Evolutionary conservation across 2,888 invertebrate species (phyloP), one percentile per base, ranked within the genome.

Genomic region (Dendrolimus pini): DNA sequence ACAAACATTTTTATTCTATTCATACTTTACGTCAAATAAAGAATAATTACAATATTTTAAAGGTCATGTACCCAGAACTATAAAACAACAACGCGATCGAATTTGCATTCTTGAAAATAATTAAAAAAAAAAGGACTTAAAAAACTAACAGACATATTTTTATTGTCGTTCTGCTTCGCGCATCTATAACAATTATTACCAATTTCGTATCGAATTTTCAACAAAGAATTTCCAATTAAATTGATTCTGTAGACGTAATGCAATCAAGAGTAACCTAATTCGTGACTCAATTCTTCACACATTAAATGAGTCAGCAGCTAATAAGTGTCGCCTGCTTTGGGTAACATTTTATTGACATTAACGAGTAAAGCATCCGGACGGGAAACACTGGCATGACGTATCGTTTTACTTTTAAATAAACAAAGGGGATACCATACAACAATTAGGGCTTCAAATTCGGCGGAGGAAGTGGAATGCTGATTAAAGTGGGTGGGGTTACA

Each of bases 281-380:
- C 61, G 55, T 59, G 62, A 65, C 58, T 61, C 60, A 60, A 65
- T 64, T 61, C 60, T 65, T 68, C 61, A 63, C 67, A 62, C 64
- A 65, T 65, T 55, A 59, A 64, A 65, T 87, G 86, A 87, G 72
- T 89, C 87, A 88, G 72, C 74, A 72, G 76, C 80, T 83, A 85
- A 82, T 84, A 82, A 80, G 78, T 76, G 73, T 73, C 75, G 68
- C 65, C 62, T 66, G 76, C 65, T 85, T 88, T 85, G 80, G 85
- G 80, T 72, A 78, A 75, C 77, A 75, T 80, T 64, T 81, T 89
- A 89, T 89, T 88, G 88, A 89, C 87, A 80, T 73, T 83, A 85
- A 89, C 82, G 80, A 84, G 83, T 79, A 80, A 77, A 75, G 80
- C 84, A 85, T 89, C 89, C 88, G 87, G 81, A 69, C 67, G 72